Percentiles rank a stretch among this genome's conserved stretches.
Evolutionary conservation across 1,140 invertebrate genomes (phyloP).

Genomic region (Euwallacea similis): DNA sequence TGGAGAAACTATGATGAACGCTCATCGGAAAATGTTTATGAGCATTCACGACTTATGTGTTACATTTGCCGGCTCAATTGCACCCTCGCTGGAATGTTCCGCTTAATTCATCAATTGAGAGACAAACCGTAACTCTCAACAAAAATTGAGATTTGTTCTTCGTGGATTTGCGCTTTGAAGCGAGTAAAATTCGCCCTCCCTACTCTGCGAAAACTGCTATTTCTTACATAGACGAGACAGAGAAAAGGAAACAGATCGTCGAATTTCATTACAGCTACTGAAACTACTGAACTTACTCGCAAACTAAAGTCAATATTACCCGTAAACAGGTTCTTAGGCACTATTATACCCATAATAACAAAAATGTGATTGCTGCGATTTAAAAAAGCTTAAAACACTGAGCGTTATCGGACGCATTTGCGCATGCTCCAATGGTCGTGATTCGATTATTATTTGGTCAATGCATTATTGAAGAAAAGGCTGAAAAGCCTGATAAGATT

Average conservation of each 20-base stretch:
- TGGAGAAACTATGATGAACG: too few species aligned
- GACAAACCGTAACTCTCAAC: not conserved
- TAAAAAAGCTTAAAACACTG: not conserved
- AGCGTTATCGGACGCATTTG: not conserved
- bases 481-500: not conserved
- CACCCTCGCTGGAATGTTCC: not conserved
- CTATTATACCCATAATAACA: conserved; percentile 29
- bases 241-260: conserved; percentile 15
- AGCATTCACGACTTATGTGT: not conserved
- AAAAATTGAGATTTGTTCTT: conserved; percentile 1
- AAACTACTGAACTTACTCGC: conserved; percentile 8
- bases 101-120: conserved; percentile 8
- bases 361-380: not conserved
- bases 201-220: not conserved
- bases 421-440: not conserved
- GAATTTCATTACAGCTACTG: not conserved
- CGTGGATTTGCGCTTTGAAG: not conserved
- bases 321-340: conserved; percentile 35
- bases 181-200: conserved; percentile 24
- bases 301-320: conserved; percentile 26
- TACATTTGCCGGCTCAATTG: not conserved
- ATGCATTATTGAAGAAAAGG: not conserved
- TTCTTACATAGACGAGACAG: not conserved
- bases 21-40: too few species aligned
- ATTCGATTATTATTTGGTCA: not conserved